Base-by-base conservation (phyloP, 2,113 vertebrate species). In the Rhipidura dahli region DNA sequence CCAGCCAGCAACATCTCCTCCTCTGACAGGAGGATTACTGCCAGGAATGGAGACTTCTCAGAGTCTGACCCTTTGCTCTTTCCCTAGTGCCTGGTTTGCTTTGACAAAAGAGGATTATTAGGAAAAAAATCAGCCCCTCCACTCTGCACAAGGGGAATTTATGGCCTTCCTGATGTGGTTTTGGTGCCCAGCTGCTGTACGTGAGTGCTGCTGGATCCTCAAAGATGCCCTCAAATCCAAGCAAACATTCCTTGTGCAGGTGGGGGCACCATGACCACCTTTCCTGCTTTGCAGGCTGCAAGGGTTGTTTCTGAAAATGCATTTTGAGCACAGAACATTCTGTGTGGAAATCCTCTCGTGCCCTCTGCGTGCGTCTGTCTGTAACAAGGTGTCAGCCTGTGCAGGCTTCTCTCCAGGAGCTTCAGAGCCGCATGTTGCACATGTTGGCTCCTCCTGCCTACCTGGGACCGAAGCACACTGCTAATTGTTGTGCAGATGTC, bases 401-500 rank as follows among this genome's bases (percentile, higher is more conserved):
- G 2, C 73, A 50, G 73, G 77, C 84, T 76, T 24, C 87, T 90
- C 87, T 80, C 42, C 71, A 47, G 79, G 83, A 94, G 86, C 79
- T 90, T 83, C 88, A 68, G 78, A 75, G 92, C 72, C 56, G 68
- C 2, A 1, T 22, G 81, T 57, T 64, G 94, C 92, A 78, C 82
- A 40, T 53, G 47, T 20, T 83, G 56, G 89, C 83, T 96, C 69
- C 86, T 93, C 68, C 87, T 96, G 87, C 90, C 88, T 95, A 94
- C 92, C 93, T 96, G 90, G 83, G 92, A 87, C 72, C 7, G 16
- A 71, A 56, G 88, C 76, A 75, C 83, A 60, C 80, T 92, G 96
- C 88, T 95, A 87, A 89, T 90, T 96, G 94, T 94, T 92, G 83
- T 86, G 88, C 82, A 78, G 94, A 94, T 96, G 88, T 90, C 95